A percentile compares a stretch with the other conserved stretches of the same genome.
Conservation (phyloP, 1,140 invertebrate species). For the Linepithema humile region DNA sequence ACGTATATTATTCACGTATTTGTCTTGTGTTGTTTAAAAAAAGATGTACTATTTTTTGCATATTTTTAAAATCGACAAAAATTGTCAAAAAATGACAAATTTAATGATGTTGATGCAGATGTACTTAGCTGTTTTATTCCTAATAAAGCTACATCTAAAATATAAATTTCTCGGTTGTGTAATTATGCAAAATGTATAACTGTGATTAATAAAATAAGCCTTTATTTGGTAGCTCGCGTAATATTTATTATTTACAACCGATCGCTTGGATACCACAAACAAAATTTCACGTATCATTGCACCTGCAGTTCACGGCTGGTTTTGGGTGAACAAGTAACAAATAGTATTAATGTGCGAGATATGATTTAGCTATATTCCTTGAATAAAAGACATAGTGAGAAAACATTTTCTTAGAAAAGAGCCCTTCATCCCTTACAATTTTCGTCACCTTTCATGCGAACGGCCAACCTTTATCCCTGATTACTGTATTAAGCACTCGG, state of each 20-base stretch:
- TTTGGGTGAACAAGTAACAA: slow-evolving; percentile 22
- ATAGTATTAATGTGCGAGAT: background rate
- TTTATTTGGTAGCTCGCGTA: background rate
- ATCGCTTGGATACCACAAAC: background rate
- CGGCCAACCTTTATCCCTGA: background rate
- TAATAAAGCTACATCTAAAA: background rate
- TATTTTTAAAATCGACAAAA: background rate
- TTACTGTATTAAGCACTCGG: slow-evolving; percentile 38
- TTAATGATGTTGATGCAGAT: background rate
- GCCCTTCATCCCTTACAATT: slow-evolving; percentile 26
- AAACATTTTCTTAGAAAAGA: background rate
- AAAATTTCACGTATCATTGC: slow-evolving; percentile 14
- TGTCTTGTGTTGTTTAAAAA: slow-evolving; percentile 8
- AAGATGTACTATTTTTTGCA: background rate
- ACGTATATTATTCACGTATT: background rate
- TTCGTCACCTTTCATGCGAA: slow-evolving; percentile 32
- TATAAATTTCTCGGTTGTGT: background rate
- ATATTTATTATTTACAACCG: background rate
- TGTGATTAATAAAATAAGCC: background rate
- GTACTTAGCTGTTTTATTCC: background rate
- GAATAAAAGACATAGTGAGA: slow-evolving; percentile 3
- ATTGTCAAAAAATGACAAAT: background rate
- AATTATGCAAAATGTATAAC: background rate
- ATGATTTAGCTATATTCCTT: background rate
- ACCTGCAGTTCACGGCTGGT: background rate